Evolutionary conservation across 2,888 invertebrate genomes (phyloP).

Genomic region (Phengaris arion): DNA sequence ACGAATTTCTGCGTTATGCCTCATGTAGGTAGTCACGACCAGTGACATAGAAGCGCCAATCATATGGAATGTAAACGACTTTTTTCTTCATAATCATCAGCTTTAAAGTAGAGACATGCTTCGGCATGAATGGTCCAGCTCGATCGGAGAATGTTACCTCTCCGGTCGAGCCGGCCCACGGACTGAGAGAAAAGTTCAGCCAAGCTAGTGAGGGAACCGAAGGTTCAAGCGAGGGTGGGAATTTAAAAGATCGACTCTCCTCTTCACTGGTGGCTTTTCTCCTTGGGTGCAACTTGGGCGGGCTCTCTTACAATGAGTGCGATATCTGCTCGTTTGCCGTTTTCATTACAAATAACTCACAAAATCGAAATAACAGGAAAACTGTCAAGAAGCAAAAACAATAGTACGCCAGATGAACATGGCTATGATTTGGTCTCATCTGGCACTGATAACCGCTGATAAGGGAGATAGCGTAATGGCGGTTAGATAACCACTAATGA

Average conservation of each 20-base stretch:
- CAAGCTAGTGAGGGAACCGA: no score
- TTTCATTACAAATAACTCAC: background rate
- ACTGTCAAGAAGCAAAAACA: constrained; percentile 48
- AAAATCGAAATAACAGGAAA: constrained; percentile 18
- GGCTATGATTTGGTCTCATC: constrained; percentile 59
- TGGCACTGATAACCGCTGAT: constrained; percentile 56
- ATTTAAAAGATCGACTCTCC: no score
- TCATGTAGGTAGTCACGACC: background rate
- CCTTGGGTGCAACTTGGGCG: no score
- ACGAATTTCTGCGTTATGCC: background rate
- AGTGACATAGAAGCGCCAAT: background rate
- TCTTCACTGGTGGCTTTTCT: no score
- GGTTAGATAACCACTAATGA: constrained; percentile 67
- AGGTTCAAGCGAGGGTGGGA: no score
- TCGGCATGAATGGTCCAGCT: no score
- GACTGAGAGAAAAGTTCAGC: no score
- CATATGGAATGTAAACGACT: background rate
- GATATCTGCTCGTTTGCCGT: background rate
- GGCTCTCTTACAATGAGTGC: no score
- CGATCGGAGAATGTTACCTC: no score
- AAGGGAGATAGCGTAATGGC: constrained; percentile 31
- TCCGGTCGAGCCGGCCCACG: no score
- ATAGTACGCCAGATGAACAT: constrained; percentile 48
- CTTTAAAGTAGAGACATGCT: no score
- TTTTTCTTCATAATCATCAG: background rate